Base-by-base conservation (phyloP, 2,113 vertebrate genomes). In the Mionectes macconnelli region DNA sequence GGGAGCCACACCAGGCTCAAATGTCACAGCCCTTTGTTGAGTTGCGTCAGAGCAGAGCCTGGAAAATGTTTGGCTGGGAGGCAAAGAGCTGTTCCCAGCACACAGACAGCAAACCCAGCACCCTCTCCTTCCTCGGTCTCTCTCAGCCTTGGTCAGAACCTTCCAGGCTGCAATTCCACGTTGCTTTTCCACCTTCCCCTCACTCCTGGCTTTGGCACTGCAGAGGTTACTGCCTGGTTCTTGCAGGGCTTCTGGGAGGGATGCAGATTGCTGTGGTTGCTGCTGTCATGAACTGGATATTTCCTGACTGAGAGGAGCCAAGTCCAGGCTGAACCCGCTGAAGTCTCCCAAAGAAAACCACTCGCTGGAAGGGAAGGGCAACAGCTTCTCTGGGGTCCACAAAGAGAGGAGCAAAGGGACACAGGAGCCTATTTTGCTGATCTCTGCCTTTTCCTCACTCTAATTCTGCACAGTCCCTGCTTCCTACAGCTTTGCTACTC, bases 261-360 rank as follows among this genome's bases (percentile, higher is more conserved):
- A 64, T 37, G 89, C 62, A 28, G 70, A 82, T 37, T n/a, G 85
- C 93, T 95, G 95, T 40, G 94, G 93, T 91, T 70, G 78, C 87
- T 96, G 96, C 87, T 96, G 27, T 96, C 95, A 95, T 22, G 77
- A 75, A 94, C 25, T 80, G 87, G 95, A 92, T 96, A 95, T 96
- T 97, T 97, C 97, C 96, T 95, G 96, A 21, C 88, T 92, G 80
- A 30, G 25, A 64, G 91, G 47, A 92, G 95, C 96, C 96, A 97
- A 94, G 33, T 72, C 62, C 60, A 42, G 88, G 39, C 94, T 20
- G n/a, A 57, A 67, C 10, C 24, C 67, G 37, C 89, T 74, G 72
- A 40, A 93, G 33, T 5, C 76, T 93, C 83, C 87, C 62, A 47
- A 67, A 84, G 85, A 59, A 95, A 96, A 87, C 22, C 64, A 66